Percentiles rank a stretch among this genome's conserved stretches.
Evolutionary conservation across 2,797 vertebrate genomes (phyloP).

Genomic region (Gymnoscopelus braueri): DNA sequence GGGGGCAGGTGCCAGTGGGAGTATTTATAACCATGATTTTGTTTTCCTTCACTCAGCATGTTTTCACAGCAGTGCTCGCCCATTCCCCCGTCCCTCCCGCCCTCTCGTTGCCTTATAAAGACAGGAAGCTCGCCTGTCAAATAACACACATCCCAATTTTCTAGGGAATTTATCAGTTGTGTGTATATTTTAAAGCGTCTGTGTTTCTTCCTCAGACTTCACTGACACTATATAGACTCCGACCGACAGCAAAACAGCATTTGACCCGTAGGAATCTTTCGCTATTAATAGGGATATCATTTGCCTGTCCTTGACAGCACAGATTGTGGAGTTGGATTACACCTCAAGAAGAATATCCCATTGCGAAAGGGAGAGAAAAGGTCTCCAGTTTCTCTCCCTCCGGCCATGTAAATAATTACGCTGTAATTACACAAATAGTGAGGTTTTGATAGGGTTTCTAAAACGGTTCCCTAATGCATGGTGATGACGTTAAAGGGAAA

Average conservation of each 20-base stretch:
- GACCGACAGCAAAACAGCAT: no score
- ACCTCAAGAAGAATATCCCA: no score
- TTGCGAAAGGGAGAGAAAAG: no score
- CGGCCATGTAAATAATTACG: not conserved
- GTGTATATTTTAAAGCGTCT: not conserved
- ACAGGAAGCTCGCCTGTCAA: slow-evolving; percentile 27
- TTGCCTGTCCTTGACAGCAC: no score
- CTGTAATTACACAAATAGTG: not conserved
- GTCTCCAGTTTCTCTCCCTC: no score
- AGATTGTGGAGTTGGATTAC: not conserved
- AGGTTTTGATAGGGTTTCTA: no score
- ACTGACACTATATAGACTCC: no score
- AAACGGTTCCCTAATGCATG: no score
- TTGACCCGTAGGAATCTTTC: no score
- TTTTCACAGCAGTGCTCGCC: slow-evolving; percentile 57
- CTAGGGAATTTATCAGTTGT: not conserved
- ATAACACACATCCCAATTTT: slow-evolving; percentile 5
- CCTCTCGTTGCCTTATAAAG: slow-evolving; percentile 67
- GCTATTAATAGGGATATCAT: no score
- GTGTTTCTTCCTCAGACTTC: slow-evolving; percentile 2
- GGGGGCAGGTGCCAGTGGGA: slow-evolving; percentile 62
- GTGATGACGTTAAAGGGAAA: no score
- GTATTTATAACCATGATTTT: slow-evolving; percentile 78
- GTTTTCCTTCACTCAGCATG: slow-evolving; percentile 79
- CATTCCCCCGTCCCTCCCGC: slow-evolving; percentile 14